Evolutionary conservation across 1,140 invertebrate species (phyloP).

Genomic region (silkworm (Bombyx mori)): ASM3026992v2 NC_085108.1:3833501-3834000

Average conservation of each 20-base stretch:
- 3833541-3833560: constrained; percentile 60
- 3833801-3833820: constrained; percentile 24
- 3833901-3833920: constrained; percentile 62
- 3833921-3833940: constrained; percentile 3
- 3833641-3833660: constrained; percentile 49
- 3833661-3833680: constrained; percentile 22
- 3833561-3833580: constrained; percentile 14
- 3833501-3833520: constrained; percentile 64
- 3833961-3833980: background rate
- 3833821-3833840: constrained; percentile 29
- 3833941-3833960: constrained; percentile 1
- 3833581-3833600: constrained; percentile 34
- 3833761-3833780: constrained; percentile 56
- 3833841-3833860: constrained; percentile 25
- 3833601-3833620: constrained; percentile 68
- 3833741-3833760: constrained; percentile 53
- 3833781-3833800: constrained; percentile 45
- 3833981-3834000: constrained; percentile 4
- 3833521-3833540: constrained; percentile 70
- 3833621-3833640: constrained; percentile 66
- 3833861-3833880: constrained; percentile 17
- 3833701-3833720: constrained; percentile 14
- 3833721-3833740: constrained; percentile 28
- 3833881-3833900: constrained; percentile 49
- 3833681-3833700: constrained; percentile 7